phyloP scores from a whole-genome alignment of 2,113 vertebrate genomes.

The Talpa occidentalis region DNA sequence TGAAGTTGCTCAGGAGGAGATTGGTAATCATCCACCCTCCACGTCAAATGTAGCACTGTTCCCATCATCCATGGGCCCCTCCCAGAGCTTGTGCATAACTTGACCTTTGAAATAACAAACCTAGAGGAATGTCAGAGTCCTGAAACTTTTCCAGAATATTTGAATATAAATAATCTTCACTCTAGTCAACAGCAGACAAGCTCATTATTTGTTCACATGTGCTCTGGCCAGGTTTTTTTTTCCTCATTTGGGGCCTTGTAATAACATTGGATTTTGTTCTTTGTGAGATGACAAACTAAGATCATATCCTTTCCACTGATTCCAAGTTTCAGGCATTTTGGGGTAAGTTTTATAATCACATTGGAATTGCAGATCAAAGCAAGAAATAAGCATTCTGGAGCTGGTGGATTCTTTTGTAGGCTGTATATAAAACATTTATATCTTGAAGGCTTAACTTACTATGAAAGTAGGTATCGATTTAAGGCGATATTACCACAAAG shows the following conservation, averaged over 20 bases:
- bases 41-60: background rate
- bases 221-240: constrained; percentile 58
- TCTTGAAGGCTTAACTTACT: constrained; percentile 2
- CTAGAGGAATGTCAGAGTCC: background rate
- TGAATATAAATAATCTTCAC: constrained; percentile 43
- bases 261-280: constrained; percentile 45
- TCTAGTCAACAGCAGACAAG: background rate
- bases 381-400: background rate
- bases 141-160: constrained; percentile 47
- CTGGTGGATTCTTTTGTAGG: constrained; percentile 17
- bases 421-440: background rate
- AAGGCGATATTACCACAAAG: background rate
- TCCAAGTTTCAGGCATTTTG: constrained; percentile 46
- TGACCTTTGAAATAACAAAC: background rate
- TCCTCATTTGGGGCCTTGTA: constrained; percentile 23
- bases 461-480: background rate
- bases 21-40: too few relatives aligned
- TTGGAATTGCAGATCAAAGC: background rate
- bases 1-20: background rate
- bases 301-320: background rate
- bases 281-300: constrained; percentile 22
- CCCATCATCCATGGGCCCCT: background rate
- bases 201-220: constrained; percentile 45
- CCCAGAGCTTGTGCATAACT: background rate
- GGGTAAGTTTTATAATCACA: constrained; percentile 35